Evolutionary conservation across 2,113 vertebrate genomes (phyloP).

Genomic region (Sciurus niger): DNA sequence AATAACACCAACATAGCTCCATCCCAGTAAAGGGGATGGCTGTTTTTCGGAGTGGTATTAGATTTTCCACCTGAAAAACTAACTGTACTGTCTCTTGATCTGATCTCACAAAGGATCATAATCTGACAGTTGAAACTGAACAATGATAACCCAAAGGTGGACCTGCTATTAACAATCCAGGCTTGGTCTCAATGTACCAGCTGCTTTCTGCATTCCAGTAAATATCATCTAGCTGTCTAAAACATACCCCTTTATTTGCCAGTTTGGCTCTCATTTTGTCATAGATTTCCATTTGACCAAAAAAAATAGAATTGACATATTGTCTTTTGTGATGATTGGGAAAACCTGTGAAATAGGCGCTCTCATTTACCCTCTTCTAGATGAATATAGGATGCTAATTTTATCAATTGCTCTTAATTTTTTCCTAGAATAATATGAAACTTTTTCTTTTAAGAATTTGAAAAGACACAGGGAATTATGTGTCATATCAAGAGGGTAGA

Average conservation of each 20-base stretch:
- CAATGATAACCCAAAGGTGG: neutral
- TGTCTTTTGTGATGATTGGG: constrained; percentile 36
- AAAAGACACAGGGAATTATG: constrained; percentile 47
- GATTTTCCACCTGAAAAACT: constrained; percentile 60
- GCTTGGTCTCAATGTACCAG: neutral
- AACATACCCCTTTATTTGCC: neutral
- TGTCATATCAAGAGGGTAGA: neutral
- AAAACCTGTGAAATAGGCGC: constrained; percentile 18
- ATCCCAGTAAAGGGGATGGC: neutral
- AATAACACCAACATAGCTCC: constrained; percentile 62
- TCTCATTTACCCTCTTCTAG: constrained; percentile 19
- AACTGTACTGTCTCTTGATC: accelerated
- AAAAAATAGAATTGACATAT: neutral
- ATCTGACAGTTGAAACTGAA: constrained; percentile 12
- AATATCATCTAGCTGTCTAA: neutral
- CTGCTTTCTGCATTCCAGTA: constrained; percentile 9
- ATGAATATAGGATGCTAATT: constrained; percentile 33
- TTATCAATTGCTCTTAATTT: constrained; percentile 36
- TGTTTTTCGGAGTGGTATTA: constrained; percentile 65
- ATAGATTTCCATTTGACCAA: neutral
- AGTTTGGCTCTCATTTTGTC: neutral
- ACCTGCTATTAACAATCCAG: neutral
- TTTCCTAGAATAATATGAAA: constrained; percentile 30
- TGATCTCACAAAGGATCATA: constrained; percentile 45
- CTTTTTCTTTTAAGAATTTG: constrained; percentile 52